A percentile compares a stretch with the other conserved stretches of the same genome.
phyloP scores from a whole-genome alignment of 2,888 invertebrate species.

The Ametastegia equiseti region DNA sequence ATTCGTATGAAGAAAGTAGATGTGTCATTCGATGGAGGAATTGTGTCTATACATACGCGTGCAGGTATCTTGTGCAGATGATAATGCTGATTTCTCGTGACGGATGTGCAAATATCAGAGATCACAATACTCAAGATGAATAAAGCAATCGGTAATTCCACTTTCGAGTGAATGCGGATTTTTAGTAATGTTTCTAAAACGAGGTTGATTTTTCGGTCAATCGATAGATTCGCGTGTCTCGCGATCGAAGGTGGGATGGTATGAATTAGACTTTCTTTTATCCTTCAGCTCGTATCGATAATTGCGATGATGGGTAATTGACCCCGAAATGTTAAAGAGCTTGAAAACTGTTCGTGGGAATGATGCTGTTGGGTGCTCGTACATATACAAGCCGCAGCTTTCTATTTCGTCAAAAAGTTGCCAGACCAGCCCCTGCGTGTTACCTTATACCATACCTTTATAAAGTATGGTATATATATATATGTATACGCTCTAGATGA shows the following conservation, averaged over 20 bases:
- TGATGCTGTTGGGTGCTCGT: constrained; percentile 5
- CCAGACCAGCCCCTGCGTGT: constrained; percentile 9
- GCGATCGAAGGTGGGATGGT: neutral
- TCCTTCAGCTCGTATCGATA: neutral
- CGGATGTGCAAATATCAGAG: neutral
- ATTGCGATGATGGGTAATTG: constrained; percentile 23
- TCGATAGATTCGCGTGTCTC: constrained; percentile 8
- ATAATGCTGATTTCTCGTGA: constrained; percentile 8
- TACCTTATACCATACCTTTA: neutral
- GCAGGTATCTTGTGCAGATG: neutral
- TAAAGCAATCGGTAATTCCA: neutral
- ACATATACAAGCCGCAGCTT: constrained; percentile 17
- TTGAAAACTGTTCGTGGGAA: constrained; percentile 27
- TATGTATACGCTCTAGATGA: neutral
- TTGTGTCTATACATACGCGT: neutral
- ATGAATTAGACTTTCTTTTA: constrained; percentile 29
- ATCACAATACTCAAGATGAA: neutral
- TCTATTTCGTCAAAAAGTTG: constrained; percentile 45
- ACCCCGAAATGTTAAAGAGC: constrained; percentile 25
- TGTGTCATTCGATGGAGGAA: constrained; percentile 2
- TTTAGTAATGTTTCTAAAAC: neutral
- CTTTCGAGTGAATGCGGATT: too few relatives aligned
- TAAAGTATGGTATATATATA: neutral
- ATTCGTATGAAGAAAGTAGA: constrained; percentile 28
- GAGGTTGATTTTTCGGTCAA: neutral